These are phyloP conservation scores for Drosophila prolongata DNA, from an alignment of 2,888 invertebrate species.

Conservation along the genomic window DNA sequence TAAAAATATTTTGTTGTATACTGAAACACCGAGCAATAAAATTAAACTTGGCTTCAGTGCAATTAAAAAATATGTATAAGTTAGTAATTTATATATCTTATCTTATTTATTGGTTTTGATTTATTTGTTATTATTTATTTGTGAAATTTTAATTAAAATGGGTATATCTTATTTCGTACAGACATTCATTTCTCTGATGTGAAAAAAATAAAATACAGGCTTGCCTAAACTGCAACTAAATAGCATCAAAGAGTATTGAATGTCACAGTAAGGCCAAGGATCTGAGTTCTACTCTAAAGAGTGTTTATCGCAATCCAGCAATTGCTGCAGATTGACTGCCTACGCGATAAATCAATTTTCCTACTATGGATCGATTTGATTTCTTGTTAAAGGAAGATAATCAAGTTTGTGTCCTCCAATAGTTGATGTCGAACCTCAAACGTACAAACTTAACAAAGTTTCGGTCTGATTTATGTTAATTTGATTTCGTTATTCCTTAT, in stretches of 20 bases:
- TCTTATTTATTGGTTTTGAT: too few species aligned
- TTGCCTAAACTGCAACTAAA: background rate
- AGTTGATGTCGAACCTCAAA: conserved; percentile 24
- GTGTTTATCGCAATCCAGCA: background rate
- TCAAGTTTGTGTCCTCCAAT: conserved; percentile 31
- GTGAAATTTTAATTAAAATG: too few species aligned
- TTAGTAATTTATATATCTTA: too few species aligned
- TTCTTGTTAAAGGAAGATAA: conserved; percentile 45
- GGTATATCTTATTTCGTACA: too few species aligned
- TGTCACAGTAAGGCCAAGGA: background rate
- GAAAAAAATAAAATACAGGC: too few species aligned
- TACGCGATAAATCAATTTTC: conserved; percentile 52
- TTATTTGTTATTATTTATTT: too few species aligned
- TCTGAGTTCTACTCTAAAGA: background rate
- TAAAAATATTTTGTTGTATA: too few species aligned
- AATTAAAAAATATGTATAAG: too few species aligned
- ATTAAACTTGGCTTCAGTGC: too few species aligned
- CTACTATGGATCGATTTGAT: conserved; percentile 39
- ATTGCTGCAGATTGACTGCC: conserved; percentile 11
- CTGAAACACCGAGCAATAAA: too few species aligned
- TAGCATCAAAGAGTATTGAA: background rate
- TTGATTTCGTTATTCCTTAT: conserved; percentile 27
- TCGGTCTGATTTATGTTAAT: conserved; percentile 39
- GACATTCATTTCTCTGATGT: too few species aligned
- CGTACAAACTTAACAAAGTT: conserved; percentile 50